These are phyloP conservation scores for Ophthalmolycus amberensis DNA, from an alignment of 2,113 vertebrate genomes.

Conservation along the genomic window DNA sequence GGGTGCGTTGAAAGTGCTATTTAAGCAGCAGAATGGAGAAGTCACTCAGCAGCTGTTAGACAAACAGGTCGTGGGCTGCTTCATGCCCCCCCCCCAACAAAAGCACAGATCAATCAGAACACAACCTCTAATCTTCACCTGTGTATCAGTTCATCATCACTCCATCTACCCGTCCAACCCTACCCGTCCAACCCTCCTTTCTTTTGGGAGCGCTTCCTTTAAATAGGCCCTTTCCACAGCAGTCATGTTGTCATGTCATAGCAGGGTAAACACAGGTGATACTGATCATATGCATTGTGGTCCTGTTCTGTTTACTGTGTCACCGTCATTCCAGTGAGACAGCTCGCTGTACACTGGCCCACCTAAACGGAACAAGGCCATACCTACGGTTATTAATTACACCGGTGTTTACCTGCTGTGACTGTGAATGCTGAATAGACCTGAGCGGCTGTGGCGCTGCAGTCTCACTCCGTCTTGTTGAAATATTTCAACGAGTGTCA, in stretches of 20 bases:
- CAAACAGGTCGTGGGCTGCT: slow-evolving; percentile 33
- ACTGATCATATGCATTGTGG: not conserved
- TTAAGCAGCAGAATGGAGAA: slow-evolving; percentile 17
- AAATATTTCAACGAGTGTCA: slow-evolving; percentile 22
- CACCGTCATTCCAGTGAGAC: not conserved
- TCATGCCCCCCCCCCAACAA: not conserved
- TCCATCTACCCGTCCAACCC: not conserved
- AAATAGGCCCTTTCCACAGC: not conserved
- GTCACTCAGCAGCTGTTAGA: slow-evolving; percentile 36
- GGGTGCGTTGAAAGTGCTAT: not conserved
- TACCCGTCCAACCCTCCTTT: not conserved
- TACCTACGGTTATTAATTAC: not conserved
- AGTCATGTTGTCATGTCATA: not conserved
- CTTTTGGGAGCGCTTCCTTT: not conserved
- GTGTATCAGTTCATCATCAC: not conserved
- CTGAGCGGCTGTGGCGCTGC: not conserved
- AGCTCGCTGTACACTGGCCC: not conserved
- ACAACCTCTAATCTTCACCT: slow-evolving; percentile 2
- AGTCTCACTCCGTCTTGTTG: slow-evolving; percentile 8
- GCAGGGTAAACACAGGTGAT: not conserved
- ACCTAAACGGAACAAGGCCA: not conserved
- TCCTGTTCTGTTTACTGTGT: not conserved
- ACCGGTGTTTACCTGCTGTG: not conserved
- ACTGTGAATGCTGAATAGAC: not conserved
- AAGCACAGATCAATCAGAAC: slow-evolving; percentile 37